Conservation (phyloP, 2,888 invertebrate genomes). For the Sinodicranocentrus sp. region DNA sequence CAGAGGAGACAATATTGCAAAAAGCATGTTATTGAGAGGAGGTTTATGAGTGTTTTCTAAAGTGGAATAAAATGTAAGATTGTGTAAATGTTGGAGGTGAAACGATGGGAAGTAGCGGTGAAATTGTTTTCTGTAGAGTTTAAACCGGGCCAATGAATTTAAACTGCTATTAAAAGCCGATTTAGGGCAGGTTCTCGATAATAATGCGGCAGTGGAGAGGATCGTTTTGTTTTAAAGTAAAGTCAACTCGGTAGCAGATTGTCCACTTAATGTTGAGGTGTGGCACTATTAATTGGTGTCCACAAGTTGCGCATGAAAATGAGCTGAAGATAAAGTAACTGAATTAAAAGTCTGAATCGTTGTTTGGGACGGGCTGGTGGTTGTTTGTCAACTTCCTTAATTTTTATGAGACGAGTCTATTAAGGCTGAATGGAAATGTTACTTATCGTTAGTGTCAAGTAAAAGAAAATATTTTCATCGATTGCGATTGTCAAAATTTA, state of each 20-base stretch:
- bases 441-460: not conserved
- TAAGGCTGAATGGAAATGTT: constrained; percentile 27
- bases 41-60: too few relatives aligned
- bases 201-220: constrained; percentile 5
- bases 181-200: constrained; percentile 50
- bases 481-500: too few relatives aligned
- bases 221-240: constrained; percentile 2
- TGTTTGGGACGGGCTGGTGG: constrained; percentile 32
- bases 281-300: constrained; percentile 58
- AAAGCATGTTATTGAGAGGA: too few relatives aligned
- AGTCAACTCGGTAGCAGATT: constrained; percentile 51
- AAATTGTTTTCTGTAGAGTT: not conserved
- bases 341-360: not conserved
- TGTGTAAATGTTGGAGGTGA: not conserved
- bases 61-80: not conserved
- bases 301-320: constrained; percentile 15
- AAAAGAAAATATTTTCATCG: too few relatives aligned
- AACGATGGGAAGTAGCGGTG: constrained; percentile 9
- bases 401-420: constrained; percentile 62
- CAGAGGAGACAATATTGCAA: not conserved
- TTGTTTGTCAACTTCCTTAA: constrained; percentile 48
- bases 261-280: constrained; percentile 41
- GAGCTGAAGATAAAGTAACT: not conserved
- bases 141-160: constrained; percentile 51
- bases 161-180: constrained; percentile 34